Evolutionary conservation across 2,888 invertebrate genomes (phyloP).

Genomic region (Pristionchus exspectatus): DNA sequence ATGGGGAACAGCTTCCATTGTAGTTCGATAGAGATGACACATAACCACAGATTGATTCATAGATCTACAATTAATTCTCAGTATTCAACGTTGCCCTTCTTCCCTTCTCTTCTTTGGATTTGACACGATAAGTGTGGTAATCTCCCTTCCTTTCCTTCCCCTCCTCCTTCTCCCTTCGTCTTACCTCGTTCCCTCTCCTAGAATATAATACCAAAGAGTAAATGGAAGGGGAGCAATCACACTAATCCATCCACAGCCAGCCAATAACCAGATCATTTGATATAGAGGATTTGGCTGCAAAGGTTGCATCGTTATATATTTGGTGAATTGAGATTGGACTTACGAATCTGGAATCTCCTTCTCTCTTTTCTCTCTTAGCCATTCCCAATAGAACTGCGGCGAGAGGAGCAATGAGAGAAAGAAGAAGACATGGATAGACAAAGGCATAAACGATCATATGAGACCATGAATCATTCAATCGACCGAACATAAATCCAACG

Average conservation of each 20-base stretch:
- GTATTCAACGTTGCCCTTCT: not conserved
- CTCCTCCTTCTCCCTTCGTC: not conserved
- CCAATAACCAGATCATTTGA: constrained; percentile 78
- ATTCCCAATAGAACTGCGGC: constrained; percentile 78
- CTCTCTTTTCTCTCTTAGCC: constrained; percentile 77
- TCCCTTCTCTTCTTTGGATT: not conserved
- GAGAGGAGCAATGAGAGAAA: constrained; percentile 74
- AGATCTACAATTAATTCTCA: constrained; percentile 59
- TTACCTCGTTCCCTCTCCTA: constrained; percentile 74
- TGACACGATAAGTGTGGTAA: constrained; percentile 21
- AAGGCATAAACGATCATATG: constrained; percentile 78
- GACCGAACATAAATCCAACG: constrained; percentile 78
- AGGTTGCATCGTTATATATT: not conserved
- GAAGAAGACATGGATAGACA: constrained; percentile 76
- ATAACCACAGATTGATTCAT: constrained; percentile 76
- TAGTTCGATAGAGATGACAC: constrained; percentile 77
- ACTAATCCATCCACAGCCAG: constrained; percentile 76
- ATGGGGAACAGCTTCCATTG: constrained; percentile 77
- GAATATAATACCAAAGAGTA: constrained; percentile 77
- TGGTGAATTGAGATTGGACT: constrained; percentile 57
- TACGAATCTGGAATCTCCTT: constrained; percentile 76
- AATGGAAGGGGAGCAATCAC: constrained; percentile 76
- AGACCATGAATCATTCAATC: constrained; percentile 76
- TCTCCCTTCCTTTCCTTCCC: not conserved
- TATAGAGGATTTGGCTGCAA: constrained; percentile 76